Evolutionary conservation across 2,797 vertebrate species (phyloP).

Genomic region (Pygocentrus nattereri): DNA sequence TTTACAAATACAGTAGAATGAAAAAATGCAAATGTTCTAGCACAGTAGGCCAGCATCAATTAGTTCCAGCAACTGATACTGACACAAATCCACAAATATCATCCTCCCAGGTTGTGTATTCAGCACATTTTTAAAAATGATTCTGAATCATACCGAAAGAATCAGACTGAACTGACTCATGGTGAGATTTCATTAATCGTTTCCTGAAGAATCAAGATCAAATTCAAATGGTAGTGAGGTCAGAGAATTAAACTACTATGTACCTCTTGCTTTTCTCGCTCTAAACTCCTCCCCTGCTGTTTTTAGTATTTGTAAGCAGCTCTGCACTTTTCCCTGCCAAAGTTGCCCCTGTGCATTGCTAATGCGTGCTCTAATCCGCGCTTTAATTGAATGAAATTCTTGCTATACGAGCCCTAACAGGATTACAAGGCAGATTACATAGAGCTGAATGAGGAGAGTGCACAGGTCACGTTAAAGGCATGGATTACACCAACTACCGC

Average conservation of each 20-base stretch:
- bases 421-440: slow-evolving; percentile 59
- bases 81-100: too few species aligned
- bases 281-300: background rate
- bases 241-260: background rate
- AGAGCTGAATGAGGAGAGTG: slow-evolving; percentile 50
- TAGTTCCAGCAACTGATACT: too few species aligned
- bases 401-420: slow-evolving; percentile 61
- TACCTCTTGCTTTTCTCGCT: background rate
- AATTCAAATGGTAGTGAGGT: background rate
- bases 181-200: too few species aligned
- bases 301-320: background rate
- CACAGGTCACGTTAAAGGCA: slow-evolving; percentile 24
- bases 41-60: too few species aligned
- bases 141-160: too few species aligned
- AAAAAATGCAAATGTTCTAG: too few species aligned
- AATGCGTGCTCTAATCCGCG: slow-evolving; percentile 41
- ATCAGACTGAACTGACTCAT: too few species aligned
- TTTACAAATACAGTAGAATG: too few species aligned
- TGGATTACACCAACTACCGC: slow-evolving; percentile 51
- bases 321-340: slow-evolving; percentile 28
- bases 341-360: slow-evolving; percentile 41
- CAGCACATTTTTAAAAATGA: too few species aligned
- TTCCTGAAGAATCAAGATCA: too few species aligned
- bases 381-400: slow-evolving; percentile 66
- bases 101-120: too few species aligned